Evolutionary conservation across 1,140 invertebrate genomes (phyloP), one percentile per base, ranked within the genome.

Genomic region (Drosophila pallidifrons): DNA sequence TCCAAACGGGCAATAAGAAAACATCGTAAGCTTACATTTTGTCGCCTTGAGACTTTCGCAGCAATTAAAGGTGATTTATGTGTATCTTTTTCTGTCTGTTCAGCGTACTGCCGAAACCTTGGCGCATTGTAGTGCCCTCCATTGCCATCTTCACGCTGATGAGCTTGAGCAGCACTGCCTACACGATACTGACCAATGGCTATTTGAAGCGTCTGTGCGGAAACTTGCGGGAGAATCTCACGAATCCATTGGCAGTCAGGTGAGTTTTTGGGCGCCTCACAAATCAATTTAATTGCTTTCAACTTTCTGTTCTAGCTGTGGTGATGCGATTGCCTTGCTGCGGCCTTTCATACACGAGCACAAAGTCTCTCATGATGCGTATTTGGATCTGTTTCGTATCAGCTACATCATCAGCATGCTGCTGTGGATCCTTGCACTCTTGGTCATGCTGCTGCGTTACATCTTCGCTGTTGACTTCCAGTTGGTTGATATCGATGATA

Each of bases 51-150:
- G 1, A 28, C 0, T 66, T 30, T 30, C 8, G 15, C 10, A 30
- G 7, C 4, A 32, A 8, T 13, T 28, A 6, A 45, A 46, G 16
- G 20, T 11, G 10, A 38, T 38, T 38, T 38, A 38, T 38, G 35
- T 38, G 8, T 7, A 20, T 16, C 2, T 59, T 8, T 16, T 16
- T 8, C 41, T 43, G 20, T 41, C 41, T 43, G 20, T 41, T 8
- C 32, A 92, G 91, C 5, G 91, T 91, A 6, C 64, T 92, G 41
- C 91, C 91, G 1, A 88, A 92, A 35, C 91, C 91, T 1, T 92
- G 91, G 91, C 89, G 91, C 43, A 92, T 92, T 69, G 91, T 92
- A 1, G 74, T 91, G 59, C 91, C 91, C n/a, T 91, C 91, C 25
- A 90, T 92, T 20, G 25, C 72, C 1, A 83, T 92, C 3, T 92